phyloP scores from a whole-genome alignment of 2,113 vertebrate genomes.

The Pampusana beccarii region DNA sequence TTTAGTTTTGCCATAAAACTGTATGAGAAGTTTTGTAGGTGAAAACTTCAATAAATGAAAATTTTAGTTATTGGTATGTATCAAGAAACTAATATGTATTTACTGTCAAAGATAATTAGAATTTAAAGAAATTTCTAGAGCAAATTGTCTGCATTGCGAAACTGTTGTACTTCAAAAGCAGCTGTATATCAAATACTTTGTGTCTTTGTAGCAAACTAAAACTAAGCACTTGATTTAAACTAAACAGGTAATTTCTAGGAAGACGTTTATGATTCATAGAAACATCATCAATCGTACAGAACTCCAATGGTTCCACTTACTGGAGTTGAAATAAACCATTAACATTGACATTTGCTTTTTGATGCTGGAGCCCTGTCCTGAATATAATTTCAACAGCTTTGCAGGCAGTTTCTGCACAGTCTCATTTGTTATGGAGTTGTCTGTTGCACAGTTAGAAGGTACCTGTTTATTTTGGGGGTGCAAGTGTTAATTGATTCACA shows the following conservation, averaged over 20 bases:
- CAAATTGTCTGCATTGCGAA: not conserved
- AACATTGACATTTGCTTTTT: not conserved
- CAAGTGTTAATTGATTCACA: not conserved
- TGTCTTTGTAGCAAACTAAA: not conserved
- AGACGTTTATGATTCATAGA: not conserved
- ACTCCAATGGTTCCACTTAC: not conserved
- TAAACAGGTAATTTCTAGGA: not conserved
- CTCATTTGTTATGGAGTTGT: not conserved
- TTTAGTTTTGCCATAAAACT: not conserved
- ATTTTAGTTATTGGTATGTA: not conserved
- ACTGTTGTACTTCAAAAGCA: not conserved
- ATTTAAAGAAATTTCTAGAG: not conserved
- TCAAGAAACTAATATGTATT: not conserved
- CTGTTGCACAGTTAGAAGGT: accelerated
- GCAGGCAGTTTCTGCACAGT: not conserved
- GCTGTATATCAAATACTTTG: not conserved
- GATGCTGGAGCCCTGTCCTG: not conserved
- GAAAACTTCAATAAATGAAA: not conserved
- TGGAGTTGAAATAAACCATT: not conserved
- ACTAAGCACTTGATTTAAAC: not conserved
- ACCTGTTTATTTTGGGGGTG: not conserved
- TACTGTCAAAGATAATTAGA: not conserved
- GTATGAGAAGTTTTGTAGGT: not conserved
- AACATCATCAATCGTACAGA: not conserved
- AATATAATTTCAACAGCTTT: not conserved